These are phyloP conservation scores for Rostratula benghalensis DNA, from an alignment of 2,113 vertebrate species.

Conservation along the genomic window DNA sequence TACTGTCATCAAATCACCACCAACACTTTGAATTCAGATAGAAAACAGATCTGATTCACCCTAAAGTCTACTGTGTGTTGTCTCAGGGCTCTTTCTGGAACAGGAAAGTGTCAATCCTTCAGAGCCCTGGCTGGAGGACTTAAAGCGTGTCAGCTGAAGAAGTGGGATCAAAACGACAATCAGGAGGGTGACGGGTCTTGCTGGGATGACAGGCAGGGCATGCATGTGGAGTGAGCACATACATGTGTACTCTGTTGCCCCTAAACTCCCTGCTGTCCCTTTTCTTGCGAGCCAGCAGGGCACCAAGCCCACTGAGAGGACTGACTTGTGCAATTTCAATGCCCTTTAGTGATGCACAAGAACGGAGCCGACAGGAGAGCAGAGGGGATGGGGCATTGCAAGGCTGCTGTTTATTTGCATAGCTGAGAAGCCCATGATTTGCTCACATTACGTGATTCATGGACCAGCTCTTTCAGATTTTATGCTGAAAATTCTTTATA, in stretches of 20 bases:
- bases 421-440: not conserved
- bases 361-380: conserved; percentile 47
- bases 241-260: conserved; percentile 57
- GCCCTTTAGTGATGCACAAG: conserved; percentile 54
- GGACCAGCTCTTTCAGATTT: not conserved
- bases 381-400: not conserved
- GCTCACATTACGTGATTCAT: not conserved
- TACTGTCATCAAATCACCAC: not conserved
- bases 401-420: conserved; percentile 14
- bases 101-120: not conserved
- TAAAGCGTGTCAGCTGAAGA: not conserved
- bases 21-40: not conserved
- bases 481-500: not conserved
- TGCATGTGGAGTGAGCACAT: conserved; percentile 51
- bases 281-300: conserved; percentile 57
- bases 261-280: conserved; percentile 41
- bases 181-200: conserved; percentile 36
- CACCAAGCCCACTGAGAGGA: not conserved
- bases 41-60: not conserved
- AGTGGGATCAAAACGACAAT: conserved; percentile 56
- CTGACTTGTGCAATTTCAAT: conserved; percentile 66
- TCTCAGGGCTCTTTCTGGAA: not conserved
- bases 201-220: conserved; percentile 55
- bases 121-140: not conserved
- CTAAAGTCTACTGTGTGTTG: not conserved